phyloP scores from a whole-genome alignment of 2,888 invertebrate genomes.

The Carabus problematicus region DNA sequence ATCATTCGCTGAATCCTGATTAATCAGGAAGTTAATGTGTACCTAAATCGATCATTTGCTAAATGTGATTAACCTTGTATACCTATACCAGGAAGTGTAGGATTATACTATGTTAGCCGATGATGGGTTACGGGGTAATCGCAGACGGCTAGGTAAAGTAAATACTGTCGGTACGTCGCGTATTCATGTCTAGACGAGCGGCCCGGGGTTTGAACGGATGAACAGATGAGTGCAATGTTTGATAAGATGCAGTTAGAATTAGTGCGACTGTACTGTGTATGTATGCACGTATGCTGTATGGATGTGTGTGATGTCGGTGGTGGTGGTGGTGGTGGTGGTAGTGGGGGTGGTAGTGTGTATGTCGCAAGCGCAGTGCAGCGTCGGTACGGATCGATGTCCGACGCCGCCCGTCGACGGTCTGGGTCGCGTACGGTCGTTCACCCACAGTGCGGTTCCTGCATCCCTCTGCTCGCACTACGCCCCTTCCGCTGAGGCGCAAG shows the following conservation, averaged over 20 bases:
- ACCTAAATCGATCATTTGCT: no score
- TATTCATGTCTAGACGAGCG: no score
- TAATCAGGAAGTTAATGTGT: no score
- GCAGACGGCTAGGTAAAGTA: conserved; percentile 9
- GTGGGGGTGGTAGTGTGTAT: not conserved
- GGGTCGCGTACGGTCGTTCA: conserved; percentile 39
- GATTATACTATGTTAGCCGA: no score
- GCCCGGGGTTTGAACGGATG: conserved; percentile 5
- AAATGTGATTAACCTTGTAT: no score
- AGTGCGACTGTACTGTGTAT: conserved; percentile 30
- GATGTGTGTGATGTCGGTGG: not conserved
- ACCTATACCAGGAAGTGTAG: no score
- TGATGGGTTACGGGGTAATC: not conserved
- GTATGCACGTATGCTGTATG: not conserved
- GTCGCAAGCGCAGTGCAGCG: conserved; percentile 14
- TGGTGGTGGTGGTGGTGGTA: conserved; percentile 1
- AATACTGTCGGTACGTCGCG: not conserved
- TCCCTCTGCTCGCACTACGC: conserved; percentile 8
- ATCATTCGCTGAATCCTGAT: no score
- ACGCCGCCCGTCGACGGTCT: conserved; percentile 39
- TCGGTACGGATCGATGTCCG: conserved; percentile 24
- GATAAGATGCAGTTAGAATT: conserved; percentile 24
- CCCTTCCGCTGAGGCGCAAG: conserved; percentile 20
- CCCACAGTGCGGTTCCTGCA: conserved; percentile 29
- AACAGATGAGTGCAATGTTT: conserved; percentile 16